These are phyloP conservation scores for Maccullochella peelii DNA, from an alignment of 2,113 vertebrate genomes.

Conservation along the genomic window DNA sequence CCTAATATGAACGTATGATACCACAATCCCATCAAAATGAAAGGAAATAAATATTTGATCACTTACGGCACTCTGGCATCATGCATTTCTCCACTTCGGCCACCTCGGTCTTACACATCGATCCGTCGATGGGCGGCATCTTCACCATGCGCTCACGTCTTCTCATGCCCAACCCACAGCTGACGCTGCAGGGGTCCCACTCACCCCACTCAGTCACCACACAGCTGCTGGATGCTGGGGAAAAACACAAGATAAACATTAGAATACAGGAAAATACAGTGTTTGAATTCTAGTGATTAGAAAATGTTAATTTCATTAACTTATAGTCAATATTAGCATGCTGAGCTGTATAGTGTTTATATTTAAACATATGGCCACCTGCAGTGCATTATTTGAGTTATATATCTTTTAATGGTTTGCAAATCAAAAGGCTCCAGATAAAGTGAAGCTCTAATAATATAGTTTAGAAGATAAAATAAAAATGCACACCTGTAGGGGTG, in stretches of 20 bases:
- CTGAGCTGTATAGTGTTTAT: too few relatives aligned
- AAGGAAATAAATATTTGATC: background rate
- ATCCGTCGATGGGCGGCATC: conserved; percentile 94
- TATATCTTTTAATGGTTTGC: too few relatives aligned
- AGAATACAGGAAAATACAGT: too few relatives aligned
- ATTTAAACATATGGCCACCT: too few relatives aligned
- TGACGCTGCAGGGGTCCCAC: conserved; percentile 95
- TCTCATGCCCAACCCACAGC: conserved; percentile 93
- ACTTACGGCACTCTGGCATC: conserved; percentile 97
- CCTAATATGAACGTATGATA: background rate
- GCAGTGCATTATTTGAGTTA: too few relatives aligned
- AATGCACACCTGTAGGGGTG: background rate
- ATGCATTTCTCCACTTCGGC: conserved; percentile 95
- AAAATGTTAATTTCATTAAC: too few relatives aligned
- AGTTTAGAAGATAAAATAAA: background rate
- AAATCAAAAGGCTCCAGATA: too few relatives aligned
- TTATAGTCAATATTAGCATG: too few relatives aligned
- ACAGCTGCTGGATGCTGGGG: conserved; percentile 92
- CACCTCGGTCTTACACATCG: conserved; percentile 90
- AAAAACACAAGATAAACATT: background rate
- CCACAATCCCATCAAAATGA: background rate
- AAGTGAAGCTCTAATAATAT: background rate
- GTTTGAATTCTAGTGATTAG: too few relatives aligned
- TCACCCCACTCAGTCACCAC: conserved; percentile 95
- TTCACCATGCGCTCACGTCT: conserved; percentile 93